Conservation (phyloP, 2,797 vertebrate genomes). For the Myotis daubentonii region DNA sequence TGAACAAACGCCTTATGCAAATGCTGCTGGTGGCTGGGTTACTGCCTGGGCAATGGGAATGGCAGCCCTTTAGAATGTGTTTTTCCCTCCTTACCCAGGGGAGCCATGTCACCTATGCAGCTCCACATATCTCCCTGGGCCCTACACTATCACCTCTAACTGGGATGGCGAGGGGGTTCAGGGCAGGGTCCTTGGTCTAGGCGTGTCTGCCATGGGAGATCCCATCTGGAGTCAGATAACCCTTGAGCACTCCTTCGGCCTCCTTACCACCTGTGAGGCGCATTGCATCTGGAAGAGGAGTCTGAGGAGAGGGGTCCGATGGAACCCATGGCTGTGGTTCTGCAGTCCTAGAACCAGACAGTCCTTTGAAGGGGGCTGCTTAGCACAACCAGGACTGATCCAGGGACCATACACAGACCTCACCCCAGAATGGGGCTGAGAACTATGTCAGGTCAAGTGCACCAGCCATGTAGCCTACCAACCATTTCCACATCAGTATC, state of each 20-base stretch:
- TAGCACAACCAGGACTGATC: neutral
- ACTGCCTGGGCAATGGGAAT: neutral
- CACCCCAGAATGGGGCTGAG: neutral
- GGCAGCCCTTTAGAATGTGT: neutral
- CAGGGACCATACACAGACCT: too few relatives aligned
- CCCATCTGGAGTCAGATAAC: neutral
- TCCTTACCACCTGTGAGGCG: too few relatives aligned
- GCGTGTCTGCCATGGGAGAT: neutral
- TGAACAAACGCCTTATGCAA: neutral
- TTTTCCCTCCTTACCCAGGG: neutral
- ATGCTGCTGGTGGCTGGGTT: neutral
- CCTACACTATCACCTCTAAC: neutral
- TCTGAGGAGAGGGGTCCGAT: too few relatives aligned
- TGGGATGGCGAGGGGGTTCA: too few relatives aligned
- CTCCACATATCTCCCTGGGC: neutral
- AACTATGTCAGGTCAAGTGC: fast-evolving
- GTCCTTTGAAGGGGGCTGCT: neutral
- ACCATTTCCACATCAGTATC: neutral
- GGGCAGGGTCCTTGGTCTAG: fast-evolving
- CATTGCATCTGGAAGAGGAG: neutral
- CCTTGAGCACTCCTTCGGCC: neutral
- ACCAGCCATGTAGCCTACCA: fast-evolving
- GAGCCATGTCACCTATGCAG: neutral
- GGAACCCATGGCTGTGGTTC: neutral
- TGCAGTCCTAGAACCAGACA: neutral